Base-by-base conservation (phyloP, 2,797 vertebrate genomes). In the Sarcoramphus papa region DNA sequence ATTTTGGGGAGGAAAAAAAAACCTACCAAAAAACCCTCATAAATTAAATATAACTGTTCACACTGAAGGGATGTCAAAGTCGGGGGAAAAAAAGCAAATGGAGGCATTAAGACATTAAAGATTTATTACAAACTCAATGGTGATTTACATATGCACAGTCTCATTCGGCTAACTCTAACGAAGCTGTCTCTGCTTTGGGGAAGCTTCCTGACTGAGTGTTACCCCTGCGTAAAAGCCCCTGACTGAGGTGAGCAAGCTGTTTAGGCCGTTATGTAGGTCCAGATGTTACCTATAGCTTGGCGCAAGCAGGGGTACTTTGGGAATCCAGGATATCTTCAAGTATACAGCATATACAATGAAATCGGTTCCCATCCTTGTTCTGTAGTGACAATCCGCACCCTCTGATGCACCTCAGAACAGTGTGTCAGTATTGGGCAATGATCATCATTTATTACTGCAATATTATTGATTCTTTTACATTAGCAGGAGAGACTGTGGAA, bases 41-140 rank as follows among this genome's bases (percentile, higher is more conserved):
- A 80, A 95, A 97, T 97, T 97, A 93, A 96, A 92, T 97, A 92
- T 85, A 86, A 43, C 79, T 86, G 50, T 82, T 96, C 53, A 2
- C 72, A 56, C 35, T 50, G 81, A 82, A 87, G 73, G 9, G 54
- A 56, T 85, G 83, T 95, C 70, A 74, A 88, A 97, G 76, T 86
- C 70, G 45, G 47, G 45, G 81, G 9, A 8, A 1, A 72, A 68
- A 80, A 85, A 78, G 78, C 54, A 93, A 96, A 92, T 45, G 82
- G 89, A 94, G 68, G 54, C 88, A 92, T 94, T 88, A 88, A 96
- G 63, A 48, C 56, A 85, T 94, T 92, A 90, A 93, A 92, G 85
- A 86, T 87, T 85, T 90, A 96, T n/a, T 48, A 30, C 22, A 62
- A n/a, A 68, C 69, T 90, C 73, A 53, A 1, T 9, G 43, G 72